phyloP scores from a whole-genome alignment of 2,888 invertebrate genomes.

The Oscheius sp. region DNA sequence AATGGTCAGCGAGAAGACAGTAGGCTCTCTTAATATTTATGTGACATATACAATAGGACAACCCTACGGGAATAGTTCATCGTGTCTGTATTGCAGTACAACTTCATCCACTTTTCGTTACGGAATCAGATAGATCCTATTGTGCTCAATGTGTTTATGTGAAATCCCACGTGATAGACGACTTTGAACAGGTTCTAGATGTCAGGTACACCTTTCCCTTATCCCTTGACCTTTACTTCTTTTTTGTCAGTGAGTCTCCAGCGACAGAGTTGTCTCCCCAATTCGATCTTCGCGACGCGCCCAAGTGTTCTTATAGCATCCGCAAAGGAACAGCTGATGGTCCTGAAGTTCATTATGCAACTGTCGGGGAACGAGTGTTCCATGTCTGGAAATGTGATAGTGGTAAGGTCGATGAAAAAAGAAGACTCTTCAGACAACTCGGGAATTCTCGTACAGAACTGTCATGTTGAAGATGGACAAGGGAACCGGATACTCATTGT shows the following conservation, averaged over 20 bases:
- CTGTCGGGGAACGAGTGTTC: conserved; percentile 67
- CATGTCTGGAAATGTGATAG: conserved; percentile 69
- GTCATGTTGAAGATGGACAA: conserved; percentile 69
- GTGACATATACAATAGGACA: no score
- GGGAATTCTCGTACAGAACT: conserved; percentile 70
- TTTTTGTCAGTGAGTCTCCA: conserved; percentile 65
- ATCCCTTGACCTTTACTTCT: no score
- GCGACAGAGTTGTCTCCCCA: conserved; percentile 66
- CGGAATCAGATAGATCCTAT: conserved; percentile 68
- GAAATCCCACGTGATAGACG: conserved; percentile 63
- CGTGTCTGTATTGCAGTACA: conserved; percentile 67
- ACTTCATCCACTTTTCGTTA: conserved; percentile 70
- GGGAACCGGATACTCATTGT: conserved; percentile 69
- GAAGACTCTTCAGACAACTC: conserved; percentile 50
- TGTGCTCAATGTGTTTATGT: conserved; percentile 70
- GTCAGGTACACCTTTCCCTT: conserved; percentile 50
- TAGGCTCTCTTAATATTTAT: conserved; percentile 13
- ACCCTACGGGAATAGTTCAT: conserved; percentile 62
- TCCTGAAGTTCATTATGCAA: conserved; percentile 65
- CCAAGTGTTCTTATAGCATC: conserved; percentile 66
- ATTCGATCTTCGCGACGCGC: conserved; percentile 63
- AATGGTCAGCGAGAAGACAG: conserved; percentile 64
- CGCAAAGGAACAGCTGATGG: conserved; percentile 64
- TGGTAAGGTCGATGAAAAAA: conserved; percentile 31
- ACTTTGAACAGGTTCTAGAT: conserved; percentile 62